Evolutionary conservation across 2,797 vertebrate genomes (phyloP).

Genomic region (Ptychadena robeensis): DNA sequence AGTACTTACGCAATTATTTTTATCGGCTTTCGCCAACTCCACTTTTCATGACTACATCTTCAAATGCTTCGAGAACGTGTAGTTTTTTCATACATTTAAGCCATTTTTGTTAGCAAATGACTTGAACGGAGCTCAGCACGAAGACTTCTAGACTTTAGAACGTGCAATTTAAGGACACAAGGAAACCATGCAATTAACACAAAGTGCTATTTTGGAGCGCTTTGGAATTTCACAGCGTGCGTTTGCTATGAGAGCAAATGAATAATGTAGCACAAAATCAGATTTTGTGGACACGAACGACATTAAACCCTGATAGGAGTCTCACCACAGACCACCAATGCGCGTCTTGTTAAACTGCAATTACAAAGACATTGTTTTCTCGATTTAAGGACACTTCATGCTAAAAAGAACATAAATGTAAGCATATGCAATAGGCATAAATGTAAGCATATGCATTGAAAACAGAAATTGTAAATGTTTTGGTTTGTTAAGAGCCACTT

Average conservation of each 20-base stretch:
- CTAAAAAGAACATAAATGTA: not conserved
- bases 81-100: conserved; percentile 23
- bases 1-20: not conserved
- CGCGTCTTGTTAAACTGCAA: not conserved
- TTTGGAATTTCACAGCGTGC: conserved; percentile 29
- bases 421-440: not conserved
- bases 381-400: not conserved
- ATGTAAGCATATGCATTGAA: not conserved
- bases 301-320: conserved; percentile 3
- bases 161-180: conserved; percentile 54
- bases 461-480: not conserved
- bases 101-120: conserved; percentile 38
- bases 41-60: not conserved
- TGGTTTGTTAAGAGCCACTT: not conserved
- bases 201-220: conserved; percentile 55
- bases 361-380: not conserved
- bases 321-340: conserved; percentile 12
- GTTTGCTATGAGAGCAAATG: conserved; percentile 31
- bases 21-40: not conserved
- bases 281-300: conserved; percentile 18
- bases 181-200: conserved; percentile 58
- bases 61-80: not conserved
- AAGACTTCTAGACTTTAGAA: conserved; percentile 54
- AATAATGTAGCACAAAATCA: conserved; percentile 4
- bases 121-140: conserved; percentile 18